These are phyloP conservation scores for Diorhabda elongata DNA, from an alignment of 1,140 invertebrate genomes.

Conservation along the genomic window DNA sequence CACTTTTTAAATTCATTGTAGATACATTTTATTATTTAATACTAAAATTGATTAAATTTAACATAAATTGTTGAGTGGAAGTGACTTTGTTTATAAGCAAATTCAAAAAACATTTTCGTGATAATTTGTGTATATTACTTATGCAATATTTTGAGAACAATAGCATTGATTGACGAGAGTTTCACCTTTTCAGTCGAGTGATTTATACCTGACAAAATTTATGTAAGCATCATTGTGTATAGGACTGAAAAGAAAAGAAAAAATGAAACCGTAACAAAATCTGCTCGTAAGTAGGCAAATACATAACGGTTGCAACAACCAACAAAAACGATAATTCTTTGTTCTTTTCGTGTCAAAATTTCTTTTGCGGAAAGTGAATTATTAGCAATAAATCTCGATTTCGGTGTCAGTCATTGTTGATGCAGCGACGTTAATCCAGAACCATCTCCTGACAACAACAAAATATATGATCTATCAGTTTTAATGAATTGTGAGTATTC, in stretches of 20 bases:
- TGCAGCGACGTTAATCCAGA: conserved; percentile 23
- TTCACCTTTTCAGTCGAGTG: background rate
- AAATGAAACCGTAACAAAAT: conserved; percentile 25
- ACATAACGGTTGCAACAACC: conserved; percentile 22
- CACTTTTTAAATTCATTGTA: too few relatives aligned
- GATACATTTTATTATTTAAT: too few relatives aligned
- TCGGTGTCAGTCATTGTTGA: conserved; percentile 47
- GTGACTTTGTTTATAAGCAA: too few relatives aligned
- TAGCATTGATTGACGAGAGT: background rate
- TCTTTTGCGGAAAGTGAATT: conserved; percentile 46
- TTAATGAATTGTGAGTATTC: too few relatives aligned
- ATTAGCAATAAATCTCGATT: conserved; percentile 48
- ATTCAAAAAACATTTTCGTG: too few relatives aligned
- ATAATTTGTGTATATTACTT: too few relatives aligned
- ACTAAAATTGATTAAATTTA: too few relatives aligned
- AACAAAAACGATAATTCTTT: conserved; percentile 33
- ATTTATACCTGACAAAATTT: conserved; percentile 3
- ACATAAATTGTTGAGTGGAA: too few relatives aligned
- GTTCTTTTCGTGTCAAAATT: conserved; percentile 46
- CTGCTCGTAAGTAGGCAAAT: conserved; percentile 10
- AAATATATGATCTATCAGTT: too few relatives aligned
- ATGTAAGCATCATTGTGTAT: background rate
- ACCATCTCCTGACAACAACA: background rate
- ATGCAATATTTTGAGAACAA: background rate
- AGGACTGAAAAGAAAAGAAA: conserved; percentile 4